Evolutionary conservation across 2,888 invertebrate species (phyloP), one percentile per base, ranked within the genome.

Genomic region (Drosophila peninsularis): DNA sequence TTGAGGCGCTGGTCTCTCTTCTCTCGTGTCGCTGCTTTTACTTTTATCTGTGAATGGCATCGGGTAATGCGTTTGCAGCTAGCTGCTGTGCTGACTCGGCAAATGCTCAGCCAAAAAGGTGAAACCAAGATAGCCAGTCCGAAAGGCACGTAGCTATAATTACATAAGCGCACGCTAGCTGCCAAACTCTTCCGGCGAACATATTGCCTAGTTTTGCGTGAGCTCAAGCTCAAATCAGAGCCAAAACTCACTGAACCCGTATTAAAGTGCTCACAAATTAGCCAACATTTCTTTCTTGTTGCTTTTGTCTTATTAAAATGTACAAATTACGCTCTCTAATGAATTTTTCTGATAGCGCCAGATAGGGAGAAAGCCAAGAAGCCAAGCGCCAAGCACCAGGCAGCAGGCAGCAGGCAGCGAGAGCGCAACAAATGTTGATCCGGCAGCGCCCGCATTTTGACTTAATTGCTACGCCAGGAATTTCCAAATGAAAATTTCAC

Each of bases 21-120:
- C 78, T 80, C 75, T 78, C 78, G 70, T 82, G 80, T 82, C 82
- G 80, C 80, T 85, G 82, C 80, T 80, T 77, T 81, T 80, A 81
- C 78, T 83, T 86, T 79, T 85, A 85, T 85, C 88, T 85, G 71
- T 52, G 70, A 88, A 81, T 88, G 85, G 86, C 69, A 85, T 85
- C 85, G 79, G 71, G 64, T 81, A 81, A 85, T 88, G 88, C 87
- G 72, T 82, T 78, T 75, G 75, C 74, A 71, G 67, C 56, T 84
- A 87, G 75, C 74, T 67, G 67, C 56, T 84, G 83, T 84, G 83
- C 83, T 86, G 83, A 83, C 78, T 86, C 67, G 80, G 57, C 88
- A 78, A 85, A 55, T 69, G 74, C 79, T 32, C 42, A 71, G 71
- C 49, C 60, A 56, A 45, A 58, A 58, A 78, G 79, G 79, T 74